Percentiles rank a stretch among this genome's conserved stretches.
Conservation (phyloP, 2,797 vertebrate species). For the Cynopterus sphinx region DNA sequence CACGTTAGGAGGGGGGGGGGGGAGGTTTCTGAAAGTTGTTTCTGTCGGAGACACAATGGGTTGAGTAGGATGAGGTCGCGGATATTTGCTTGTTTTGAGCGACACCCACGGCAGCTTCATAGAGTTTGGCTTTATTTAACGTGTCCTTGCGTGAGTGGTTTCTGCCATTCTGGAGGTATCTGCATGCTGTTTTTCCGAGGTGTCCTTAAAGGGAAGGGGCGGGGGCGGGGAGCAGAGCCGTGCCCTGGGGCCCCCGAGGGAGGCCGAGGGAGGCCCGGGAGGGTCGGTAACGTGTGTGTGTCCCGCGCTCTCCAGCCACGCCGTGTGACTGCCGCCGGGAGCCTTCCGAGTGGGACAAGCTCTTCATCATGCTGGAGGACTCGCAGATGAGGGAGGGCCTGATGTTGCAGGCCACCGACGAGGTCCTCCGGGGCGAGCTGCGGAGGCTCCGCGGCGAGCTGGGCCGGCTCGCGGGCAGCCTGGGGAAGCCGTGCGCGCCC, state of each 20-base stretch:
- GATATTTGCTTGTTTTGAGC: background rate
- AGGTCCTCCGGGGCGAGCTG: constrained; percentile 90
- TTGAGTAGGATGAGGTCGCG: background rate
- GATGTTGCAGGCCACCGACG: constrained; percentile 92
- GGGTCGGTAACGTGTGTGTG: background rate
- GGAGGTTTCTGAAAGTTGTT: background rate
- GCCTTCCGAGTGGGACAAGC: constrained; percentile 94
- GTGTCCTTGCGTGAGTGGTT: background rate
- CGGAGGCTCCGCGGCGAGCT: constrained; percentile 89
- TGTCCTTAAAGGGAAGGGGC: background rate
- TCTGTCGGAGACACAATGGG: background rate
- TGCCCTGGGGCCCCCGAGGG: background rate
- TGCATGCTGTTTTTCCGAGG: background rate
- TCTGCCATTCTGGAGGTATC: background rate
- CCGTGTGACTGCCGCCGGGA: constrained; percentile 87
- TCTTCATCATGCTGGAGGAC: constrained; percentile 98
- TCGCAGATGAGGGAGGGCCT: constrained; percentile 98
- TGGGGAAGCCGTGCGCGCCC: constrained; percentile 80
- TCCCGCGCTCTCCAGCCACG: constrained; percentile 75
- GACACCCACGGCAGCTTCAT: background rate
- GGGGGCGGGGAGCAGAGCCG: background rate
- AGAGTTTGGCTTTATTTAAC: background rate
- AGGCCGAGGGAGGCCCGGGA: background rate
- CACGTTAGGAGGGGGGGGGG: background rate
- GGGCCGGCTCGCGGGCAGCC: constrained; percentile 86